A percentile compares a stretch with the other conserved stretches of the same genome.
These are phyloP conservation scores for Drosophila antonietae DNA, from an alignment of 2,888 invertebrate species.

Conservation along the genomic window DNA sequence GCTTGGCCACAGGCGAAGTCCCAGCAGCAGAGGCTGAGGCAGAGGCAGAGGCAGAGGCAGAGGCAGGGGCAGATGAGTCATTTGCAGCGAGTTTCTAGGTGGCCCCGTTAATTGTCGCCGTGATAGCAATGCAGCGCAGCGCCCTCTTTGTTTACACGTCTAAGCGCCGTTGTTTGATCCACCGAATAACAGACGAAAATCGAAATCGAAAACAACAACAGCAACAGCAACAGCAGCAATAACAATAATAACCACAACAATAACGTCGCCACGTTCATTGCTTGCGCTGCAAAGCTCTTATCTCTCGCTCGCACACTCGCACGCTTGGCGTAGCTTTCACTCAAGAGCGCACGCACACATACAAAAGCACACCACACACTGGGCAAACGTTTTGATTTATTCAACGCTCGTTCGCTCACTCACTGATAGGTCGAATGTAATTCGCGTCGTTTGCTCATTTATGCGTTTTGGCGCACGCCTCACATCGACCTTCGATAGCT, in stretches of 20 bases:
- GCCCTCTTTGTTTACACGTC: constrained; percentile 46
- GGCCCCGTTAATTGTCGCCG: constrained; percentile 58
- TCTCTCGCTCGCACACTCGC: constrained; percentile 1
- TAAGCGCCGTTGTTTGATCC: constrained; percentile 59
- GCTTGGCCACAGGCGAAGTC: constrained; percentile 52
- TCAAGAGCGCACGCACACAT: constrained; percentile 14
- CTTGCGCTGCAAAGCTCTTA: constrained; percentile 47
- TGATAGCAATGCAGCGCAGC: constrained; percentile 39
- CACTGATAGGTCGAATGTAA: background rate
- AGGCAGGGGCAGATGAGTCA: constrained; percentile 55
- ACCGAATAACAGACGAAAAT: constrained; percentile 14
- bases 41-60: constrained; percentile 15
- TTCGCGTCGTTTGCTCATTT: constrained; percentile 5
- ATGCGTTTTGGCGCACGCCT: constrained; percentile 16
- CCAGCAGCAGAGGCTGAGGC: constrained; percentile 5
- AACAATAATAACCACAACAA: constrained; percentile 11
- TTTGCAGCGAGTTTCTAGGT: constrained; percentile 49
- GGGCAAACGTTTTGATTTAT: constrained; percentile 39
- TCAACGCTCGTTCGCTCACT: constrained; percentile 2
- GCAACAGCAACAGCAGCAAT: background rate
- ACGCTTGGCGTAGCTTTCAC: constrained; percentile 18
- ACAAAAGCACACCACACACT: background rate
- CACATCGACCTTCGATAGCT: constrained; percentile 81
- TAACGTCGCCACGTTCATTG: constrained; percentile 24
- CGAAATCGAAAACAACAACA: constrained; percentile 18